A percentile compares a stretch with the other conserved stretches of the same genome.
phyloP scores from a whole-genome alignment of 2,113 vertebrate species.

The Phylloscopus whistleri region DNA sequence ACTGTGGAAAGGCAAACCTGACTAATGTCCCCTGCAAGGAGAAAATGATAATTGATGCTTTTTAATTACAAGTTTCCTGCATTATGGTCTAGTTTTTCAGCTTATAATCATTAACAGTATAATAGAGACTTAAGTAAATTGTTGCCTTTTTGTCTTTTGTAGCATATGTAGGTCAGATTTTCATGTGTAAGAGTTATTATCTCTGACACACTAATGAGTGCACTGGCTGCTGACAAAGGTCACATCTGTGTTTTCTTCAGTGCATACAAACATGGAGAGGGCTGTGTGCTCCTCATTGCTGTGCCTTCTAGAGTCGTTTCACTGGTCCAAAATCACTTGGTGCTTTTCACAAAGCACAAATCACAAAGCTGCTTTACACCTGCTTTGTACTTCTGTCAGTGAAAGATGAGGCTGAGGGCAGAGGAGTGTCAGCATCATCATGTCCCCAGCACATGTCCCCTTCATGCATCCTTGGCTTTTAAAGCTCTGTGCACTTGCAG shows the following conservation, averaged over 20 bases:
- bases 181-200: conserved; percentile 27
- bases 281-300: neutral
- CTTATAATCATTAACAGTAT: conserved; percentile 12
- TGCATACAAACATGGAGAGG: neutral
- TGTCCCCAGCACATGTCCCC: neutral
- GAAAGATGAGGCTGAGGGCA: neutral
- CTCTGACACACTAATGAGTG: conserved; percentile 38
- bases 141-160: conserved; percentile 22
- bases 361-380: neutral
- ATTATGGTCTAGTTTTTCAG: conserved; percentile 23
- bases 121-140: conserved; percentile 34
- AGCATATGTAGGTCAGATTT: conserved; percentile 35
- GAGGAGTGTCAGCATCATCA: neutral
- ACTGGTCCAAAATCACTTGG: neutral
- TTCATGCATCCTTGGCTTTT: neutral
- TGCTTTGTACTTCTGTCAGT: neutral
- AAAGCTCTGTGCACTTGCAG: neutral
- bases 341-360: neutral
- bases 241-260: neutral
- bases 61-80: conserved; percentile 50
- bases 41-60: conserved; percentile 23
- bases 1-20: neutral
- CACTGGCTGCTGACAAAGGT: conserved; percentile 31
- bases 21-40: conserved; percentile 16
- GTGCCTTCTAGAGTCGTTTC: neutral